Conservation (phyloP, 2,888 invertebrate genomes). For the Aleiodes alternator region DNA sequence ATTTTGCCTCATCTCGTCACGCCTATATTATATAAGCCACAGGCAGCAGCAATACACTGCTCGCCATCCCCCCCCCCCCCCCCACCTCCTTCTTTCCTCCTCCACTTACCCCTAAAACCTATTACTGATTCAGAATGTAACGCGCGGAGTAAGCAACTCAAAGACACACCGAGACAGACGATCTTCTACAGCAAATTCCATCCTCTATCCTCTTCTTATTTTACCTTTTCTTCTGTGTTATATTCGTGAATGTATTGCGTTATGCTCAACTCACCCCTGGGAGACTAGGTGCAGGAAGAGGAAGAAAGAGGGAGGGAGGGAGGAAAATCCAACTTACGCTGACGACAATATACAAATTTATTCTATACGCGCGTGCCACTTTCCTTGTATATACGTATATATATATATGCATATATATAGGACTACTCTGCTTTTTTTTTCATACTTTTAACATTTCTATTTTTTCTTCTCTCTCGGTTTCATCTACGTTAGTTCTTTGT, state of each 20-base stretch:
- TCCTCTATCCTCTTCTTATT: slow-evolving; percentile 11
- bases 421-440: slow-evolving; percentile 29
- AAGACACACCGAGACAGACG: slow-evolving; percentile 57
- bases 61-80: slow-evolving; percentile 10
- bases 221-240: slow-evolving; percentile 28
- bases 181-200: slow-evolving; percentile 47
- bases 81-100: slow-evolving; percentile 12
- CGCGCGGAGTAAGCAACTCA: slow-evolving; percentile 58
- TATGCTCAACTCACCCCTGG: slow-evolving; percentile 45
- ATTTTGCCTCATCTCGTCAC: slow-evolving; percentile 44
- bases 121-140: slow-evolving; percentile 59
- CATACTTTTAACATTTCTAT: slow-evolving; percentile 14
- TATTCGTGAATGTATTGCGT: slow-evolving; percentile 39
- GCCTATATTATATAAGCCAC: slow-evolving; percentile 32
- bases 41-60: not conserved
- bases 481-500: slow-evolving; percentile 23
- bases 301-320: slow-evolving; percentile 18
- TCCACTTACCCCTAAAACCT: slow-evolving; percentile 17
- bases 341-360: slow-evolving; percentile 61
- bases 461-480: slow-evolving; percentile 11
- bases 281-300: slow-evolving; percentile 25
- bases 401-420: slow-evolving; percentile 1
- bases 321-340: slow-evolving; percentile 58
- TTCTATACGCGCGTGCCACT: slow-evolving; percentile 58
- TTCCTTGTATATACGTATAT: slow-evolving; percentile 34